Evolutionary conservation across 2,113 vertebrate genomes (phyloP), one percentile per base, ranked within the genome.

Genomic region (Tragulus kanchil): DNA sequence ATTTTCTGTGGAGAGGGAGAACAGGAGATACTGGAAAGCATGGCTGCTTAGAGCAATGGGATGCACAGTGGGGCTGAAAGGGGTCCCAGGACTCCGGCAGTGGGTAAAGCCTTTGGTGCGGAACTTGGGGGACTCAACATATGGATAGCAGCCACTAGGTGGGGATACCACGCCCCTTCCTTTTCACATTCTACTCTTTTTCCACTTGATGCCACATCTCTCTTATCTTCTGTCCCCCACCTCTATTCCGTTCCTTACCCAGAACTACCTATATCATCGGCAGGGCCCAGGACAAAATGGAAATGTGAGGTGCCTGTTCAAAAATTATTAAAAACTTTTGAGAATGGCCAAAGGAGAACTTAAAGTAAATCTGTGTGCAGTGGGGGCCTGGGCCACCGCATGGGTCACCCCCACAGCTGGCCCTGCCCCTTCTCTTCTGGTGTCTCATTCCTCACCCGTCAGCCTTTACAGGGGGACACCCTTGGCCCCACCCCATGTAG

Each of bases 401-500:
- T 0, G 0, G 23, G 59, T 50, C 12, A n/a, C 28, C 10, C 14
- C 6, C 3, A 16, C n/a, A 23, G 45, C 26, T 1, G 3, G 6
- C 45, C n/a, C n/a, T 19, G 86, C 9, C 5, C 17, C 42, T 19
- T 25, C 28, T 81, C 78, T 26, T 6, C 67, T 13, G 17, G 17
- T 8, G 26, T 42, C 79, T 89, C 69, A 5, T 50, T 64, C 86
- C 50, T 69, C 36, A 45, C 16, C 11, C 61, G 28, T n/a, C 59
- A 48, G 62, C 31, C 25, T 67, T 26, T 45, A 3, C 26, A 7
- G 12, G 69, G 54, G 3, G 23, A 42, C n/a, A 42, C 28, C 14
- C 42, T 58, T 10, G 0, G 4, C 26, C 0, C 21, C 45, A 21
- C 69, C 31, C 14, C 17, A 3, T 3, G 11, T 31, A 45, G 31